These are phyloP conservation scores for Cynocephalus volans DNA, from an alignment of 2,113 vertebrate species.

Conservation along the genomic window DNA sequence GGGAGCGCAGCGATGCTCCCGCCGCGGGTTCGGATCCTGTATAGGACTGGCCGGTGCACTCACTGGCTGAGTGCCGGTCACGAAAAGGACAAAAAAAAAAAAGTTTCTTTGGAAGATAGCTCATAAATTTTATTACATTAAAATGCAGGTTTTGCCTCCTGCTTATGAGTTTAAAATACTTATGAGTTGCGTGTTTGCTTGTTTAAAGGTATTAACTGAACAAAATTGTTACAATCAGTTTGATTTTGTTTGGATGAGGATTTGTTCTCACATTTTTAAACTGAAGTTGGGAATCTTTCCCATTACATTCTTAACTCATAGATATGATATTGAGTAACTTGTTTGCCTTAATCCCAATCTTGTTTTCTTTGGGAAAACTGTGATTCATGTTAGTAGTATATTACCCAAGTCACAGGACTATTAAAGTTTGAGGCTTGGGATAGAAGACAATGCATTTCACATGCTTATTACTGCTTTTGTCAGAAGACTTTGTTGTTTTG, in stretches of 20 bases:
- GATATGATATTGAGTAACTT: conserved; percentile 53
- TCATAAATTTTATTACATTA: conserved; percentile 78
- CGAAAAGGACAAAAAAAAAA: too few relatives aligned
- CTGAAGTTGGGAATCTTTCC: conserved; percentile 45
- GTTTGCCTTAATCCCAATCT: conserved; percentile 69
- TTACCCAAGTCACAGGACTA: conserved; percentile 42
- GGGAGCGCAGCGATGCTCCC: too few relatives aligned
- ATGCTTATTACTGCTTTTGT: conserved; percentile 65
- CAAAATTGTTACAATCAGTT: conserved; percentile 49
- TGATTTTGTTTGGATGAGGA: conserved; percentile 52
- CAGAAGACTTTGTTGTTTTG: conserved; percentile 41
- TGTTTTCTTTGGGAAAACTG: conserved; percentile 39
- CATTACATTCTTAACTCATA: conserved; percentile 17
- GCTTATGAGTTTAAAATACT: conserved; percentile 72
- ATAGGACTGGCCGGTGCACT: too few relatives aligned
- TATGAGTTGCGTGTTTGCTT: conserved; percentile 67
- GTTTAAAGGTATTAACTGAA: conserved; percentile 24
- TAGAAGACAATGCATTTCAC: conserved; percentile 53
- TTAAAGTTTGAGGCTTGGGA: conserved; percentile 64
- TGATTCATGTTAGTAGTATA: conserved; percentile 55
- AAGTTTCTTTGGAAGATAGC: conserved; percentile 55
- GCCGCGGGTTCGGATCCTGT: too few relatives aligned
- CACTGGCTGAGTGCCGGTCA: too few relatives aligned
- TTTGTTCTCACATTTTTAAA: conserved; percentile 67
- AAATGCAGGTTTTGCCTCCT: conserved; percentile 76